These are phyloP conservation scores for Caenorhabditis angaria DNA, from an alignment of 2,888 invertebrate species.

Conservation along the genomic window DNA sequence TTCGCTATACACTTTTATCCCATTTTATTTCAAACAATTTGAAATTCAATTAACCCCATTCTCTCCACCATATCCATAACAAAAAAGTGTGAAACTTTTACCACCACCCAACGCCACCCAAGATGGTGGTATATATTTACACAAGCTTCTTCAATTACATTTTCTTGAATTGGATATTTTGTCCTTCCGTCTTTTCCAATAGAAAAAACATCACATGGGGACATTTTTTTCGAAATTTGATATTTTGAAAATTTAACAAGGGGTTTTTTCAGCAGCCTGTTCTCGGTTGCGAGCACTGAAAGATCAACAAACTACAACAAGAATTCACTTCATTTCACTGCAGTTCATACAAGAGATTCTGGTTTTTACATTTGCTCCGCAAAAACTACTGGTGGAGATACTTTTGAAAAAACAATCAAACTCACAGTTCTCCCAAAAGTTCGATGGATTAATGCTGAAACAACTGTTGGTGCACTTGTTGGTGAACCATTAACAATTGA, in stretches of 20 bases:
- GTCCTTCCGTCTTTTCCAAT: conserved; percentile 18
- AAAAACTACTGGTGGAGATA: conserved; percentile 49
- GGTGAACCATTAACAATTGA: conserved; percentile 66
- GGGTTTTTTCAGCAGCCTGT: conserved; percentile 48
- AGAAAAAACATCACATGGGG: conserved; percentile 2
- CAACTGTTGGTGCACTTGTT: conserved; percentile 56
- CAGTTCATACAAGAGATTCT: conserved; percentile 50
- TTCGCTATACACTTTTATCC: not conserved
- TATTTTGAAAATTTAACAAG: conserved; percentile 6
- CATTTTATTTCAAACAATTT: too few species aligned
- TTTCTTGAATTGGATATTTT: conserved; percentile 40
- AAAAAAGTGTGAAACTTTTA: conserved; percentile 4
- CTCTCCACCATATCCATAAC: not conserved
- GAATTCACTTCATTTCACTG: conserved; percentile 55
- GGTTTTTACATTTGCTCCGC: conserved; percentile 53
- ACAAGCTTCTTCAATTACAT: conserved; percentile 24
- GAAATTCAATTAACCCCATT: conserved; percentile 2
- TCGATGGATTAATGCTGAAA: conserved; percentile 55
- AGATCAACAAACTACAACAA: conserved; percentile 47
- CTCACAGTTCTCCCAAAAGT: conserved; percentile 56
- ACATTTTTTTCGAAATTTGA: conserved; percentile 17
- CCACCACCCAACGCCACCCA: too few species aligned
- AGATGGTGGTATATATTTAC: not conserved
- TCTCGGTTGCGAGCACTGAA: conserved; percentile 51
- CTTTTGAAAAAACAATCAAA: conserved; percentile 41